Base-by-base conservation (phyloP, 2,797 vertebrate genomes). In the Agapornis canus region DNA sequence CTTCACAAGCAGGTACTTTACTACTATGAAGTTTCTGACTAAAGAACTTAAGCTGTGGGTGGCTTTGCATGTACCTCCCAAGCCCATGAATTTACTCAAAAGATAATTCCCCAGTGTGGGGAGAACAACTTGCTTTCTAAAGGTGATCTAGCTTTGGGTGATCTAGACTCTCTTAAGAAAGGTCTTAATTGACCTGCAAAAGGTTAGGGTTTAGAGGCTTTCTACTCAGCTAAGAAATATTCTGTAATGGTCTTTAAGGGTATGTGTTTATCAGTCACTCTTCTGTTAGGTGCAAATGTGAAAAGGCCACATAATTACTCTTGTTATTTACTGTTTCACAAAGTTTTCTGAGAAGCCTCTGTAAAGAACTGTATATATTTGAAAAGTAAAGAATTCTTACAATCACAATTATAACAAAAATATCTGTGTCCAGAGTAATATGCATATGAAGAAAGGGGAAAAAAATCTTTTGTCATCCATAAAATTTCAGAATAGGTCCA, bases 271-370 rank as follows among this genome's bases (percentile, higher is more conserved):
- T 83, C 72, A 64, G 61, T 83, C 65, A 81, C 20, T 90, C 45
- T 66, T 81, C 31, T 45, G 25, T 61, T 45, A 86, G 52, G 32
- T 82, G 48, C 42, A 57, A 77, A 78, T 70, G 21, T 42, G 49
- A 68, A 83, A 94, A 90, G 63, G 27, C 31, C 32, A 27, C 17
- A 15, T 54, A 81, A 75, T 51, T 35, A 64, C 69, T 61, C 59
- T 42, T 92, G 80, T 57, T 85, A 87, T 68, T 86, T 91, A 52
- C 26, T 52, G 5, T 61, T 93, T 80, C n/a, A 81, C 26, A 76
- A 43, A 43, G 23, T 20, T 71, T 92, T 83, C 49, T 73, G 23
- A 32, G 27, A 75, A 63, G 35, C 12, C 71, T 29, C 18, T 61
- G 15, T 65, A 66, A 79, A 47, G 48, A 70, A 57, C 47, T 52